Base-by-base conservation (phyloP, 2,797 vertebrate genomes). In the Chrysocyon brachyurus region DNA sequence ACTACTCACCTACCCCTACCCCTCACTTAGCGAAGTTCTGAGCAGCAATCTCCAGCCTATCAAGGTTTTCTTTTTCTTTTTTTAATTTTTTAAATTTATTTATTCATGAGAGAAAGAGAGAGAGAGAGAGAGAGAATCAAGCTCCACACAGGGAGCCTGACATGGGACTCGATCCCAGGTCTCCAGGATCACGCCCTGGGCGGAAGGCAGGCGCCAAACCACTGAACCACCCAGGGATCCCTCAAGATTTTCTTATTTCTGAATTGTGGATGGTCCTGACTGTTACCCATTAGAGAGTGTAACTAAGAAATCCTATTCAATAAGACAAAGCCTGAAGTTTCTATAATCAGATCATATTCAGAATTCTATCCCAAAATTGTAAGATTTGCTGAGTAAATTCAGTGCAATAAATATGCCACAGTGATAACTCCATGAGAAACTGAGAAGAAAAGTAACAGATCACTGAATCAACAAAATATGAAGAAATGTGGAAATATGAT, bases 401-500 rank as follows among this genome's bases (percentile, higher is more conserved):
- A 90, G 87, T 52, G 49, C 36, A 77, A 52, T 87, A 94, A 77
- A 89, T 4, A 84, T 64, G 12, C 3, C 10, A 1, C 26, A 68
- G 19, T 22, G 24, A 46, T 84, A 97, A 88, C 3, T 81, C 56
- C 54, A 56, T 78, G 49, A 95, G 86, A 96, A 96, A 77, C 33
- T 5, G 1, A 59, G 52, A 59, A 86, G 56, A 93, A 96, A 87
- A 94, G 90, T 56, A 78, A 75, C 15, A 83, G 86, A 92, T 91
- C 73, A 91, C 21, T 28, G 33, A 79, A 91, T 70, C 28, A 92
- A 96, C 52, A 96, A 73, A 90, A 54, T 96, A 68, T 49, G 72
- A 97, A 68, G 64, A 24, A 85, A 92, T 97, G 66, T 40, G 92
- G 87, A 97, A 97, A 98, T 91, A 95, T 28, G 12, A 7, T 46